Evolutionary conservation across 2,797 vertebrate species (phyloP).

Genomic region (Myripristis jacobus): DNA sequence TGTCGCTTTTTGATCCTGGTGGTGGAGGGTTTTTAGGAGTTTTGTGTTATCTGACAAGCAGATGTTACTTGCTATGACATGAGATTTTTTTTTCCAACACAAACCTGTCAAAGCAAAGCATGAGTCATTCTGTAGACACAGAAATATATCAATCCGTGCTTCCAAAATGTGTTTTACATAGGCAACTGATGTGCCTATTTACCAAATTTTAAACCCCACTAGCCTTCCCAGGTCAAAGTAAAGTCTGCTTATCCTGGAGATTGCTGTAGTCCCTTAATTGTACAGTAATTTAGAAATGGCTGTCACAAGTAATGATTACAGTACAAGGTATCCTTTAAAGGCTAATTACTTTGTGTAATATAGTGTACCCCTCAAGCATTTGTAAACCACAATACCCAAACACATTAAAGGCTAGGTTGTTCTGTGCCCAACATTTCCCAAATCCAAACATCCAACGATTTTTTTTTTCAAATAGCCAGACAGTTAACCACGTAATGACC

Average conservation of each 20-base stretch:
- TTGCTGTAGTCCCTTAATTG: slow-evolving; percentile 37
- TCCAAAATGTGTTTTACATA: slow-evolving; percentile 17
- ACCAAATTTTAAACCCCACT: slow-evolving; percentile 56
- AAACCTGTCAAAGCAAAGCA: not conserved
- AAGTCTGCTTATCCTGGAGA: slow-evolving; percentile 41
- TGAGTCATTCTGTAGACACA: not conserved
- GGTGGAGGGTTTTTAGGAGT: slow-evolving; percentile 19
- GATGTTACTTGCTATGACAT: not conserved
- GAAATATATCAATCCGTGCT: slow-evolving; percentile 30
- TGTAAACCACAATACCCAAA: slow-evolving; percentile 69
- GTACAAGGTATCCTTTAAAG: slow-evolving; percentile 65
- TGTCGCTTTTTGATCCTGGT: slow-evolving; percentile 15
- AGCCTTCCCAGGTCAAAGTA: slow-evolving; percentile 66
- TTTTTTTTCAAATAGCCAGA: slow-evolving; percentile 77
- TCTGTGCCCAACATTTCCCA: slow-evolving; percentile 72
- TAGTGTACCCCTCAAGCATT: slow-evolving; percentile 72
- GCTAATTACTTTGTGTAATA: slow-evolving; percentile 77
- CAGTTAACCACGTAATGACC: slow-evolving; percentile 85
- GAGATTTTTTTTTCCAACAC: slow-evolving; percentile 1
- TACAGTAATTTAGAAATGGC: slow-evolving; percentile 32
- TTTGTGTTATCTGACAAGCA: not conserved
- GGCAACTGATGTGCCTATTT: slow-evolving; percentile 37
- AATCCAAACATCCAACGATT: slow-evolving; percentile 65
- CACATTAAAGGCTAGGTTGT: slow-evolving; percentile 74
- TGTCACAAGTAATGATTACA: slow-evolving; percentile 51